Evolutionary conservation across 1,140 invertebrate genomes (phyloP), one percentile per base, ranked within the genome.

Genomic region (Drosophila pseudoobscura): DNA sequence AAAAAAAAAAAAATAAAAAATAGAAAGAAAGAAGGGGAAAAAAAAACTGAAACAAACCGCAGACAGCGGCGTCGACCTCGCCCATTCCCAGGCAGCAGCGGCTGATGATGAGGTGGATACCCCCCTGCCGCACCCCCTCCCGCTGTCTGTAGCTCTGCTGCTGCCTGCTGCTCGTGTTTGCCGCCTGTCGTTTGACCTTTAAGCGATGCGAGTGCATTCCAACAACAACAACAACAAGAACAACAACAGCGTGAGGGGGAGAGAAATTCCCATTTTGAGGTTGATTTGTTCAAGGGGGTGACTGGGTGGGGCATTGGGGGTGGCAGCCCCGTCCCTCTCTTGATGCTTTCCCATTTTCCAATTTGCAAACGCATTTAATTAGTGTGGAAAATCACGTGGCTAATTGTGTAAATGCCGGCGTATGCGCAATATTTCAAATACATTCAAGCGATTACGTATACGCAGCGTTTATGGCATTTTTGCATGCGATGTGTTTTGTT

Each of bases 161-260:
- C 51, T 53, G 31, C 15, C 15, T 35, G 17, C 51, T 45, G 54
- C 54, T 52, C 46, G 59, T 62, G 52, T 50, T 44, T 55, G 46
- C 47, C 47, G 53, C 54, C 59, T 72, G 66, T 43, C 77, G 73
- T 84, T 87, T 77, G 80, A 85, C 80, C 80, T 85, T 85, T 85
- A 77, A 77, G 68, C 65, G 31, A 45, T 56, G 59, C 60, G 72
- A 66, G 50, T 75, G 62, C 72, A 65, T 65, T 74, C 62, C 50
- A 69, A 44, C 65, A 68, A 47, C 65, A 68, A 47, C 65, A 66
- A 49, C 45, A 65, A 69, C 65, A 64, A 35, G 2, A 20, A 20
- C 20, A 46, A 20, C 13, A 35, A 22, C 26, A 29, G 6, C n/a
- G 15, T 13, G 35, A 39, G 3, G 35, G 11, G 35, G 31, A 31